Evolutionary conservation across 2,113 vertebrate genomes (phyloP), one percentile per base, ranked within the genome.

Genomic region (Cebidichthys violaceus): DNA sequence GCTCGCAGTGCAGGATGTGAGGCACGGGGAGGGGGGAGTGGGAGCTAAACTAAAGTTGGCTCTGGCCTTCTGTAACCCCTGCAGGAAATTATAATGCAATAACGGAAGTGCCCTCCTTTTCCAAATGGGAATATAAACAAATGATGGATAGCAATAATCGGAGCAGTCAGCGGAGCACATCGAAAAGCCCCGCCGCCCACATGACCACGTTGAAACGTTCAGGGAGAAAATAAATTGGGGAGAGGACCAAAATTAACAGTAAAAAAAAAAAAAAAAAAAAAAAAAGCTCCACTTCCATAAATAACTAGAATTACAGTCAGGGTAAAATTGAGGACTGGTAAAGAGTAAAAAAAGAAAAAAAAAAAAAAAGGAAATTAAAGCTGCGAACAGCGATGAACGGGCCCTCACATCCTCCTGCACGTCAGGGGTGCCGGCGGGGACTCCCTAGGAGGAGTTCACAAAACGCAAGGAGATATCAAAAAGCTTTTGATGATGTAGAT

Each of bases 141-240:
- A 92, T 94, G 93, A 94, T 94, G 92, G 91, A 94, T 94, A 70
- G 85, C 62, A 86, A 90, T 93, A 91, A 94, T 95, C 89, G 91
- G 79, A 88, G 88, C 64, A 84, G 85, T 81, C 91, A 90, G 85
- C 85, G 37, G 90, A 93, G 93, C 86, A 61, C 62, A 76, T 75
- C 85, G 62, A 88, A 50, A 82, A 69, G 76, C 76, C 85, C 68
- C 66, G 35, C 87, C 86, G 41, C 86, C 84, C 62, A 80, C 86
- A 84, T 59, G 45, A 77, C 77, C 81, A 85, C 43, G 68, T 78
- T 74, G 78, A 88, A 88, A 90, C 37, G 64, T 84, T 82, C 47
- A 43, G 60, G 74, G 47, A 79, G 45, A 75, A 75, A 89, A 87
- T 72, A 70, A 88, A 88, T 67, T 61, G 71, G 18, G 60, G 55